Percentiles rank a stretch among this genome's conserved stretches.
Evolutionary conservation across 2,888 invertebrate genomes (phyloP).

Genomic region (Pammene aurita): DNA sequence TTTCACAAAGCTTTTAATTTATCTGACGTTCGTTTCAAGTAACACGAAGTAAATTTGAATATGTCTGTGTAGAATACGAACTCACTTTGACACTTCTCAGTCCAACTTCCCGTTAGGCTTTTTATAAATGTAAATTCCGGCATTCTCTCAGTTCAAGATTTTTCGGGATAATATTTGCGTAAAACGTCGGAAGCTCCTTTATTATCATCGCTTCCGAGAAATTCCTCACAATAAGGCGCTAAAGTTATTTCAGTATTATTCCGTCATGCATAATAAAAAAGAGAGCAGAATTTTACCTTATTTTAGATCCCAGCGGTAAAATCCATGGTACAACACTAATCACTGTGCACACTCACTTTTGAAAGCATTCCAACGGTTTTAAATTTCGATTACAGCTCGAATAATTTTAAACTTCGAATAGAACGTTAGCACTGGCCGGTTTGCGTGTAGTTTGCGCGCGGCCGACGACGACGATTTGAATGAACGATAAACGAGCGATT

Average conservation of each 20-base stretch:
- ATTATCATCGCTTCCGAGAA: slow-evolving; percentile 35
- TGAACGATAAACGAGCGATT: slow-evolving; percentile 67
- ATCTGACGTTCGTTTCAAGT: neutral
- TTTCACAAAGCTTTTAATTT: slow-evolving; percentile 10
- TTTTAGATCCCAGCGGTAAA: slow-evolving; percentile 12
- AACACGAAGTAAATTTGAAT: slow-evolving; percentile 9
- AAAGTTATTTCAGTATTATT: slow-evolving; percentile 37
- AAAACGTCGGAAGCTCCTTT: slow-evolving; percentile 34
- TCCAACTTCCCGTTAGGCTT: slow-evolving; percentile 16
- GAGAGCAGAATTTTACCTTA: slow-evolving; percentile 12
- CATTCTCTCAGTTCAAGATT: slow-evolving; percentile 22
- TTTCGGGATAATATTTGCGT: slow-evolving; percentile 35
- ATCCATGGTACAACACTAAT: slow-evolving; percentile 30
- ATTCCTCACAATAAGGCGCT: slow-evolving; percentile 33
- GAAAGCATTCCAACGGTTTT: neutral
- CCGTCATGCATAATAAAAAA: slow-evolving; percentile 31
- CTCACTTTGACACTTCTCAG: slow-evolving; percentile 29
- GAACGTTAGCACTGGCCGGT: slow-evolving; percentile 36
- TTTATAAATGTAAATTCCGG: slow-evolving; percentile 32
- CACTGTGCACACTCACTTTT: slow-evolving; percentile 27
- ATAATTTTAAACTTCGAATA: slow-evolving; percentile 24
- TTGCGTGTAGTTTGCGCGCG: slow-evolving; percentile 50
- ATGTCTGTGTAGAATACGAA: slow-evolving; percentile 1
- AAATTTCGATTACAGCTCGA: too few relatives aligned
- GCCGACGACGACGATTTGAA: slow-evolving; percentile 43